Base-by-base conservation (phyloP, 2,113 vertebrate species). In the Brevimyrus niger region DNA sequence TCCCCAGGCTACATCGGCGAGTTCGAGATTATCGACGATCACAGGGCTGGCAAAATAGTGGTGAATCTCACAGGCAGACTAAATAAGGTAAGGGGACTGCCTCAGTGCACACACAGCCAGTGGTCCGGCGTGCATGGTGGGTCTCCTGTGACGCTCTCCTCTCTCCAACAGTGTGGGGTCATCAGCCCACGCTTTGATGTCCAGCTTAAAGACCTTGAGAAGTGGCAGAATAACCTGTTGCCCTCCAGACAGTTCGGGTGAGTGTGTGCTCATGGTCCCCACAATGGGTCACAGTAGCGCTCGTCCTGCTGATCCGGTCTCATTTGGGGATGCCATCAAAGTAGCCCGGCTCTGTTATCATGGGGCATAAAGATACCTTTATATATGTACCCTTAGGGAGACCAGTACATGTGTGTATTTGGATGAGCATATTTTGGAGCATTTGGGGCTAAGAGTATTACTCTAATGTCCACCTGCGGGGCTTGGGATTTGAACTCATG, bases 141-240 rank as follows among this genome's bases (percentile, higher is more conserved):
- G 3, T 55, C n/a, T 42, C 17, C 3, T 0, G 6, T 89, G 4
- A 4, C 42, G 13, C 21, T 44, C 3, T 89, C 21, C 27, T 3
- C 38, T 55, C 21, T 92, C 0, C 93, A 88, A 0, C 91, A 99
- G 98, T 99, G 98, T 93, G 98, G 98, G 3, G 98, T 99, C 92
- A 99, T 99, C 95, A 99, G 98, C 94, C 98, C 98, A 93, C 97
- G 98, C 93, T 99, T 99, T 95, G 98, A 99, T 92, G 97, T 99
- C 91, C 98, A 99, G 93, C 96, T 99, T 91, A 99, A 99, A 94
- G 98, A 99, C 92, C 94, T 99, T 95, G 98, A 99, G 94, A 99
- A 99, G 94, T 99, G 98, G 98, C 98, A 99, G 95, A 99, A 98
- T 95, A 98, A 99, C 92, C 96, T 99, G 83, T 95, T 99, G 92